Evolutionary conservation across 2,888 invertebrate genomes (phyloP).

Genomic region (Aphodius granarius): DNA sequence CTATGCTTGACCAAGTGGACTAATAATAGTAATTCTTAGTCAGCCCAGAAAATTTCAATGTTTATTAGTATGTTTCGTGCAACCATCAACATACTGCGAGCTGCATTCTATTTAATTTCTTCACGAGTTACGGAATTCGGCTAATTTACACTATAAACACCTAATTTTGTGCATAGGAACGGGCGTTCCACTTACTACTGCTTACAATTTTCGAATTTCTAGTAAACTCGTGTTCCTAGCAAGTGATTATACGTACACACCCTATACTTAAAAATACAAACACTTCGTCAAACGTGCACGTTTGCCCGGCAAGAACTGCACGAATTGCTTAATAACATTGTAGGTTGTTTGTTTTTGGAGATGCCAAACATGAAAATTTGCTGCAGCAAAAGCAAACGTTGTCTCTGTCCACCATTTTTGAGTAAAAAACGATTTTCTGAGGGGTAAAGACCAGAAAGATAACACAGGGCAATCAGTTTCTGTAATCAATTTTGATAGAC

Average conservation of each 20-base stretch:
- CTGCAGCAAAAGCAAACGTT: no score
- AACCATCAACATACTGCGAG: background rate
- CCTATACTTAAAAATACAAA: background rate
- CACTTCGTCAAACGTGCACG: background rate
- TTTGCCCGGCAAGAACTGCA: background rate
- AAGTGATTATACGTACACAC: background rate
- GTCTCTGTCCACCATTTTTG: no score
- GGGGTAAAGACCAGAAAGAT: no score
- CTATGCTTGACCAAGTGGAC: no score
- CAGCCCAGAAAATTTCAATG: background rate
- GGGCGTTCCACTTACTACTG: background rate
- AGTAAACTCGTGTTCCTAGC: background rate
- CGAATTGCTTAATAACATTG: no score
- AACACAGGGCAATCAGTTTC: no score
- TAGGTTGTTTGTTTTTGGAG: no score
- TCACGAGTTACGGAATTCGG: background rate
- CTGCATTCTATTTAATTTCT: background rate
- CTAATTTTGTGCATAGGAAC: background rate
- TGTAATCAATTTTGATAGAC: no score
- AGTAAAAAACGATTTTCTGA: no score
- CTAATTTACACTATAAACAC: background rate
- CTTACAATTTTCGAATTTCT: background rate
- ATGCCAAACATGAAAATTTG: no score
- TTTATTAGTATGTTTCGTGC: background rate
- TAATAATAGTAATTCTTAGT: background rate